Evolutionary conservation across 1,140 invertebrate species (phyloP).

Genomic region (Pseudomyrmex concolor): DNA sequence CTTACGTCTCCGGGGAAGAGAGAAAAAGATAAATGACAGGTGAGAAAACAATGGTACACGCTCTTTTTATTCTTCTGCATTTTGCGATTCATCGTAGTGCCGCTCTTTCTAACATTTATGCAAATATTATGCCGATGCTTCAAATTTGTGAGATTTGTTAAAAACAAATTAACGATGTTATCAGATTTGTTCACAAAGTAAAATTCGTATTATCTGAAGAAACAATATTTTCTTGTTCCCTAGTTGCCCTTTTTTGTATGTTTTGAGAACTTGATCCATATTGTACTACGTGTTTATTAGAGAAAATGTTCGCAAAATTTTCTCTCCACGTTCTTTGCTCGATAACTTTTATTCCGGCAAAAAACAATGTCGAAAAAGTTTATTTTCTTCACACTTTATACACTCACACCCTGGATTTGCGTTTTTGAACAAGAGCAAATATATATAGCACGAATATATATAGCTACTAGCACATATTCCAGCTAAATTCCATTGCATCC

Average conservation of each 20-base stretch:
- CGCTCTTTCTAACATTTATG: background rate
- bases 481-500: constrained; percentile 15
- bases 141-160: no score
- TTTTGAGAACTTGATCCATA: background rate
- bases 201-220: no score
- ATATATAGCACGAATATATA: background rate
- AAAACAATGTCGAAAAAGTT: constrained; percentile 1
- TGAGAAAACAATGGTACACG: background rate
- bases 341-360: background rate
- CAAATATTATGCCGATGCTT: constrained; percentile 5
- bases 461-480: background rate
- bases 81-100: constrained; percentile 12
- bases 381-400: background rate
- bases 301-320: background rate
- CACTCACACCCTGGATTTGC: constrained; percentile 21
- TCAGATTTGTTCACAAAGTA: no score
- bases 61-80: constrained; percentile 17
- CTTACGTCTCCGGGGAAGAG: constrained; percentile 1
- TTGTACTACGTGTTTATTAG: background rate
- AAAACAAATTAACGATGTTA: no score
- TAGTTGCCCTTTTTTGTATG: background rate
- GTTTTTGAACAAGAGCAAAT: constrained; percentile 22
- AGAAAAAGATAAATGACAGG: background rate
- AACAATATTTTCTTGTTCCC: background rate
- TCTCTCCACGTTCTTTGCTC: background rate